A percentile compares a stretch with the other conserved stretches of the same genome.
These are phyloP conservation scores for Apoderus coryli DNA, from an alignment of 2,888 invertebrate species.

Conservation along the genomic window DNA sequence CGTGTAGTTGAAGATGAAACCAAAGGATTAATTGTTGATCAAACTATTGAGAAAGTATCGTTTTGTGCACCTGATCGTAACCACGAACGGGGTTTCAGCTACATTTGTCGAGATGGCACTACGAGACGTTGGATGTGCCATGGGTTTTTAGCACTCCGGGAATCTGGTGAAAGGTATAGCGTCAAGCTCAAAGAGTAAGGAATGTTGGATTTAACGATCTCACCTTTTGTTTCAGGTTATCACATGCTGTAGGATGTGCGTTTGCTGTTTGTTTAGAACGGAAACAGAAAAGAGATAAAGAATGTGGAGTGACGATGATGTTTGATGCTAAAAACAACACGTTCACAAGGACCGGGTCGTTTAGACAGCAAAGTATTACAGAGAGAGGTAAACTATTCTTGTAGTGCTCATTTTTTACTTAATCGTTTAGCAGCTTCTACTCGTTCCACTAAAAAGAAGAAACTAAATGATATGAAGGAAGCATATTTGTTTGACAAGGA, in stretches of 20 bases:
- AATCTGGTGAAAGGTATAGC: constrained; percentile 94
- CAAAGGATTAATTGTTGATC: constrained; percentile 96
- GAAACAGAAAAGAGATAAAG: constrained; percentile 94
- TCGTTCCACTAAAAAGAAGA: too few species aligned
- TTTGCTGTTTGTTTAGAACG: constrained; percentile 96
- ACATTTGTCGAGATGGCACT: constrained; percentile 97
- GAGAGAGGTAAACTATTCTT: constrained; percentile 26
- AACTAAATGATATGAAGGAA: too few species aligned
- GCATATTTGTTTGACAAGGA: too few species aligned
- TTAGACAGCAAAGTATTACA: constrained; percentile 33
- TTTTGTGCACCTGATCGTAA: constrained; percentile 99
- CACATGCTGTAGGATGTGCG: constrained; percentile 98
- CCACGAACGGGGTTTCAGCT: constrained; percentile 95
- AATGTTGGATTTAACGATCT: too few species aligned
- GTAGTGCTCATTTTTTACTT: too few species aligned
- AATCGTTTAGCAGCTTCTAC: too few species aligned
- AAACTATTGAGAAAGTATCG: constrained; percentile 99
- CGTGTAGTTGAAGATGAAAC: constrained; percentile 98
- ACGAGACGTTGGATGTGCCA: constrained; percentile 99
- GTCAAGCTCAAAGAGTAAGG: too few species aligned
- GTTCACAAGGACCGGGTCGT: constrained; percentile 83
- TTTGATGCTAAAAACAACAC: constrained; percentile 81
- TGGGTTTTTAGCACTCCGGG: constrained; percentile 90
- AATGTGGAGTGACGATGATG: constrained; percentile 86
- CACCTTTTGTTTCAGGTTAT: too few species aligned